Base-by-base conservation (phyloP, 1,140 invertebrate species). In the Choristoneura fumiferana region DNA sequence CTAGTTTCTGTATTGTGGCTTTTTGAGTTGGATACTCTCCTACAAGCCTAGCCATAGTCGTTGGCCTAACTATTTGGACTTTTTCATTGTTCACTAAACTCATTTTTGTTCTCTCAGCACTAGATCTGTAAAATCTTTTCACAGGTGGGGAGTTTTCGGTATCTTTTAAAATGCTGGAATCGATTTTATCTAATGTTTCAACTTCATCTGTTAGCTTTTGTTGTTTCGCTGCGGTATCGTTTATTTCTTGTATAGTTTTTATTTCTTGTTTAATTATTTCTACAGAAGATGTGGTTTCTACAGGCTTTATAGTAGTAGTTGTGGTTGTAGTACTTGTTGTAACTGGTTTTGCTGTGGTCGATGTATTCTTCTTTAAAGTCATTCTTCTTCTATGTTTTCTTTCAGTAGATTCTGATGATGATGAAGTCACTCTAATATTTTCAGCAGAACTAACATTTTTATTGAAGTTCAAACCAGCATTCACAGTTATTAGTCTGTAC, bases 51-150 rank as follows among this genome's bases (percentile, higher is more conserved):
- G 69, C 65, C 17, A 55, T 54, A 12, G 76, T 57, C 8, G 70
- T 83, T 1, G 86, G 84, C 60, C 77, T 65, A 9, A 89, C 69
- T 8, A 89, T 82, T 58, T 85, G 83, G 6, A 89, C 71, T 65
- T 78, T 82, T 52, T 89, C 77, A 57, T 87, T 79, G 62, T 86
- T 85, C 4, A 84, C 56, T 14, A 77, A 65, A 33, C 67, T 55
- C 60, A 81, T 76, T 64, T 17, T 59, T 22, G 39, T 39, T 56
- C 53, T 76, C 65, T 86, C 85, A n/a, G 72, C 76, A 57, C 83
- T 88, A 4, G 85, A 88, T 70, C 84, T 75, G 34, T 88, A 84
- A 59, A 86, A 78, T 60, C 84, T 74, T 67, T 65, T 77, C 0
- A 83, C 69, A 13, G 83, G 73, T 8, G 71, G 57, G 15, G 61